Evolutionary conservation across 2,888 invertebrate species (phyloP).

Genomic region (Balanococcus diminutus): DNA sequence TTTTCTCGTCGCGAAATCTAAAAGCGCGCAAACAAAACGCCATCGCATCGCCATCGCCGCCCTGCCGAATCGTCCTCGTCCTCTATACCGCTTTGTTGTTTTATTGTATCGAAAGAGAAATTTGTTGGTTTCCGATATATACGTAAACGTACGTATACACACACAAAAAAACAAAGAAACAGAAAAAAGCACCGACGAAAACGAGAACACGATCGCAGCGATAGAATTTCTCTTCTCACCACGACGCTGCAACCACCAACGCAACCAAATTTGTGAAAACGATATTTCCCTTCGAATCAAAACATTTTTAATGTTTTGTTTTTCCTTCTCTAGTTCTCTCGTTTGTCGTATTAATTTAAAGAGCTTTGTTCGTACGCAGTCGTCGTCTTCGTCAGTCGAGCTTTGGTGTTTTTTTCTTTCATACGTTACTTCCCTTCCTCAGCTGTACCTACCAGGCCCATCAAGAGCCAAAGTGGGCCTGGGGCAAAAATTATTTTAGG

Average conservation of each 20-base stretch:
- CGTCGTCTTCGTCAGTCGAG: not conserved
- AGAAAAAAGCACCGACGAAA: too few relatives aligned
- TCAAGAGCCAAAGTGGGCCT: too few relatives aligned
- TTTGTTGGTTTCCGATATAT: conserved; percentile 26
- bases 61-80: conserved; percentile 30
- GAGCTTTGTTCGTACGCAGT: not conserved
- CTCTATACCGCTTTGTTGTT: not conserved
- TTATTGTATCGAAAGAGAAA: conserved; percentile 31
- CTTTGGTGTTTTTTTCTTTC: not conserved
- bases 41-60: too few relatives aligned
- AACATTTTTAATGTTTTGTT: conserved; percentile 27
- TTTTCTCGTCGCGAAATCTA: conserved; percentile 18
- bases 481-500: too few relatives aligned
- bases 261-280: not conserved
- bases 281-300: conserved; percentile 1
- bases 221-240: not conserved
- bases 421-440: too few relatives aligned
- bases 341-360: conserved; percentile 23
- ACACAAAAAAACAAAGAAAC: too few relatives aligned
- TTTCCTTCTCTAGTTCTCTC: not conserved
- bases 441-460: too few relatives aligned
- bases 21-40: conserved; percentile 24
- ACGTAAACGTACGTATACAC: not conserved
- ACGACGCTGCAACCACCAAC: not conserved
- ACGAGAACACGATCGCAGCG: not conserved